Base-by-base conservation (phyloP, 2,888 invertebrate genomes). In the Brassicogethes aeneus region DNA sequence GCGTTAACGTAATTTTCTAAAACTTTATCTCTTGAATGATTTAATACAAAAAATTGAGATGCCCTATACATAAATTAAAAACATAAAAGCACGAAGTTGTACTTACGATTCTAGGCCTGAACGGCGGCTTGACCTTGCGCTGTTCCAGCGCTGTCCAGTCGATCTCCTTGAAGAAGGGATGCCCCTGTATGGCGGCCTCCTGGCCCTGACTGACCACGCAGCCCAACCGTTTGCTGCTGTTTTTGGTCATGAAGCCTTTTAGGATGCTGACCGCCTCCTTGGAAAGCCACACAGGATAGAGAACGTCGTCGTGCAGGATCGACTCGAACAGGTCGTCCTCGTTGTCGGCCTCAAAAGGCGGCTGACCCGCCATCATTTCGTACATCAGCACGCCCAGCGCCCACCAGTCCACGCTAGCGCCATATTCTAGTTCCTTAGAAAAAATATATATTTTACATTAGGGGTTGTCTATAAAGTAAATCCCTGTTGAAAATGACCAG, bases 311-410 rank as follows among this genome's bases (percentile, higher is more conserved):
- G 66, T 94, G 93, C 57, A 97, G 77, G 64, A 99, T 99, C 51
- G 93, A 91, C 72, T 99, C 96, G 72, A 99, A 99, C 46, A 99
- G 77, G 69, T 99, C 97, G 69, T 99, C 97, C 71, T 99, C 99
- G 72, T 97, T 97, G 72, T 99, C 97, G 2, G 97, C 97, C 74
- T 99, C 97, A 71, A 99, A 99, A 10, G 97, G 97, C 43, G 97
- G 97, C 70, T 99, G 97, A 0, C 97, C 96, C 1, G 95, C 96
- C 90, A 96, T 87, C 96, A 97, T 97, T 77, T 97, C 96, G 70
- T 97, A 97, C 89, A 96, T 89, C 34, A 96, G 77, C 44, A 97
- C 96, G 38, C 96, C 97, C 51, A 97, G 75, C 47, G 96, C 96
- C 96, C 96, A 97, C 90, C 90, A 90, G 70, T 90, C 90, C 43